phyloP scores from a whole-genome alignment of 2,113 vertebrate species.

The Ifrita kowaldi region DNA sequence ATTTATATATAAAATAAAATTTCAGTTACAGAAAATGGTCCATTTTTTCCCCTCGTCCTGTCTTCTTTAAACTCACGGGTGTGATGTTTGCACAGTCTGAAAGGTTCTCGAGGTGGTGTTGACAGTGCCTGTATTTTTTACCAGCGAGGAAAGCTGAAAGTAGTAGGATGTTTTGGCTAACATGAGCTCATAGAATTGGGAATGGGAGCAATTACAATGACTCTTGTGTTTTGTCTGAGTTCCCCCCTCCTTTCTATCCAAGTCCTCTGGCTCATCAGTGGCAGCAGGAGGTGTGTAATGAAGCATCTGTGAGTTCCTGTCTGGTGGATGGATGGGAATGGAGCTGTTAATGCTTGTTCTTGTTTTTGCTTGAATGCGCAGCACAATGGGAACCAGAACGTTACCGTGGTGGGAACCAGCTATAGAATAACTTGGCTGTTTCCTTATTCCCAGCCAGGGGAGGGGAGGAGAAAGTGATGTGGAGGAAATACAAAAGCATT shows the following conservation, averaged over 20 bases:
- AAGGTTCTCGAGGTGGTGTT: background rate
- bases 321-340: slow-evolving; percentile 41
- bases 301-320: slow-evolving; percentile 44
- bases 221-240: slow-evolving; percentile 28
- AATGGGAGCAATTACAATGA: slow-evolving; percentile 29
- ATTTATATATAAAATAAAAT: slow-evolving; percentile 75
- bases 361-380: slow-evolving; percentile 46
- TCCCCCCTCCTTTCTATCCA: background rate
- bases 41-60: background rate
- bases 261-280: slow-evolving; percentile 50
- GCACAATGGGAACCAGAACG: slow-evolving; percentile 22
- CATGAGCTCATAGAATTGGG: background rate
- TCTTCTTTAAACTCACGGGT: background rate
- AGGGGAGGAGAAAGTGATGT: background rate
- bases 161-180: slow-evolving; percentile 2
- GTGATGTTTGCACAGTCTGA: background rate
- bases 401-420: slow-evolving; percentile 24
- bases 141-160: background rate
- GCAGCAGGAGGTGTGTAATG: slow-evolving; percentile 48
- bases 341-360: slow-evolving; percentile 34
- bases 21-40: slow-evolving; percentile 15
- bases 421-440: slow-evolving; percentile 46
- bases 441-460: slow-evolving; percentile 1
- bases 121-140: background rate
- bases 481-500: slow-evolving; percentile 12